Base-by-base conservation (phyloP, 2,888 invertebrate species). In the Lagria hirta region DNA sequence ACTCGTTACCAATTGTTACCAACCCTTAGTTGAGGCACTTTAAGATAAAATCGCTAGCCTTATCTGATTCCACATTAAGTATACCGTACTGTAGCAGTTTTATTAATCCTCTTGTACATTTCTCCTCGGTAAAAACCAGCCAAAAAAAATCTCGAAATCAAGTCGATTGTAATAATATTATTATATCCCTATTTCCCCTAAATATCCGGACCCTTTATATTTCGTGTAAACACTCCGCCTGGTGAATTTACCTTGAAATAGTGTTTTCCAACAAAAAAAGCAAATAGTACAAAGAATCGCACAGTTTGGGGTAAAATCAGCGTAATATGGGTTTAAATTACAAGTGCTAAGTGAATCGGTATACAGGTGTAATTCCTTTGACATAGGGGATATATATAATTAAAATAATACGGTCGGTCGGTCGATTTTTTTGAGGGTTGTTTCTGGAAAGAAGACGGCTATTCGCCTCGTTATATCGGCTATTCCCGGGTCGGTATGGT, bases 401-500 rank as follows among this genome's bases (percentile, higher is more conserved):
- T 59, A 57, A 59, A 57, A 49, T 47, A 34, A 43, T 44, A 51
- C 51, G 57, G 54, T 54, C 51, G 57, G 54, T 54, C 48, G 54
- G 53, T 47, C 47, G 55, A 50, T 52, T 57, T 57, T 56, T 55
- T 49, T 46, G 48, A 22, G 33, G 18, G 35, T 34, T 43, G 36
- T 32, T 17, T 6, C 51, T 44, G 52, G 51, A 55, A 57, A 61
- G 58, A 61, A 55, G 49, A 55, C 52, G 59, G 56, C 49, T 58
- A 55, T 58, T 47, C 22, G 28, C 43, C 29, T 38, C 46, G 52
- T 57, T 57, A 68, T 69, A 69, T 68, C 64, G 66, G 68, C 68
- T 63, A 69, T 68, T 68, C 65, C 68, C 63, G 66, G 65, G 62
- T 66, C 65, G 66, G 68, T 68, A 69, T 68, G 69, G 69, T 70